Evolutionary conservation across 2,113 vertebrate species (phyloP).

Genomic region (Vulpes vulpes): DNA sequence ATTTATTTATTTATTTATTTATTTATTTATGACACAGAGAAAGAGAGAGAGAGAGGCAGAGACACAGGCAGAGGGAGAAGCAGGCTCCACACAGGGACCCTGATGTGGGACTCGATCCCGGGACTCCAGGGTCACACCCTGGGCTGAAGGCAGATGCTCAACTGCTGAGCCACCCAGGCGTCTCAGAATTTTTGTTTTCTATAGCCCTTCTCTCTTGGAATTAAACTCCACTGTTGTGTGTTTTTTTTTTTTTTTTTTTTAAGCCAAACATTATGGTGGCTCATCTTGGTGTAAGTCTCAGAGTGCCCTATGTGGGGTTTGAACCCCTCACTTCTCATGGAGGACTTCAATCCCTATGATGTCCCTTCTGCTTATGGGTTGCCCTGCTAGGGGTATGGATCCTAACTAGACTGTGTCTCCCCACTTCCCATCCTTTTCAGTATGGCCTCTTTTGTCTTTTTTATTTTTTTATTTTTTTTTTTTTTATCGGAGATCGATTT

Average conservation of each 20-base stretch:
- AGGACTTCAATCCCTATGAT: neutral
- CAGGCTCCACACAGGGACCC: too few relatives aligned
- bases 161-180: too few relatives aligned
- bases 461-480: too few relatives aligned
- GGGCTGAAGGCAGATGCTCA: too few relatives aligned
- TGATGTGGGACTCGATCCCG: too few relatives aligned
- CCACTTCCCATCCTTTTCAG: neutral
- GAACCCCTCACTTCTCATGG: neutral
- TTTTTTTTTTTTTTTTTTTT: neutral
- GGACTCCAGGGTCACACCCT: too few relatives aligned
- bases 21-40: too few relatives aligned
- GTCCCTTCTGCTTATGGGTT: neutral
- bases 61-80: too few relatives aligned
- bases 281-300: neutral
- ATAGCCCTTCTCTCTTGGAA: neutral
- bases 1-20: too few relatives aligned
- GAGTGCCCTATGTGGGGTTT: neutral
- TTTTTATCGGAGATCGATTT: too few relatives aligned
- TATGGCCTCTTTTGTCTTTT: neutral
- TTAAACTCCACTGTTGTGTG: neutral
- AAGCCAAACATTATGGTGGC: neutral
- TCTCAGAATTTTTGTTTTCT: neutral
- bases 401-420: neutral
- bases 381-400: neutral
- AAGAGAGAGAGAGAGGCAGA: too few relatives aligned